A percentile compares a stretch with the other conserved stretches of the same genome.
Evolutionary conservation across 2,797 vertebrate genomes (phyloP).

Genomic region (Catostomus latipinnis): DNA sequence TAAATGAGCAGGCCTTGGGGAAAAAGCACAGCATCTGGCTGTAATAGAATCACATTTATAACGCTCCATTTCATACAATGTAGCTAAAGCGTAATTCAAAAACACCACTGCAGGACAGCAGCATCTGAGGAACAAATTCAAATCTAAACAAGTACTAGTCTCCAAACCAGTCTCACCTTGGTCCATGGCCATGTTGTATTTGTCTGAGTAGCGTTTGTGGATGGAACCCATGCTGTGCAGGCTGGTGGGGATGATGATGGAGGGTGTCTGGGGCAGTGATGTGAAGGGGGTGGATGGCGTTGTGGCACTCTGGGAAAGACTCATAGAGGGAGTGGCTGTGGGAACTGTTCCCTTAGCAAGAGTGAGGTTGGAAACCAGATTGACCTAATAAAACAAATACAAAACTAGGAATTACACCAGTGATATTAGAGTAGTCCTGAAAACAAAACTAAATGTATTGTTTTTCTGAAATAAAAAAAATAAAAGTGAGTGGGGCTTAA

Average conservation of each 20-base stretch:
- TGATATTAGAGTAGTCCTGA: too few species aligned
- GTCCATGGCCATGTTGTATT: slow-evolving; percentile 93
- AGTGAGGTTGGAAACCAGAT: slow-evolving; percentile 89
- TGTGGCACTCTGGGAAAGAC: slow-evolving; percentile 91
- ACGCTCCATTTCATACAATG: too few species aligned
- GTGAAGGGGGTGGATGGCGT: slow-evolving; percentile 93
- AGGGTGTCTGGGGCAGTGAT: slow-evolving; percentile 88
- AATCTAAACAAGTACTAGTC: too few species aligned
- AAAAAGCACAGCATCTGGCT: too few species aligned
- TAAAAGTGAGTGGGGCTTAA: too few species aligned
- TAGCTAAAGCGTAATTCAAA: too few species aligned
- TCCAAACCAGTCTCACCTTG: slow-evolving; percentile 82
- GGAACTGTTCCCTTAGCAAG: slow-evolving; percentile 88
- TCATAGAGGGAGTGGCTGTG: slow-evolving; percentile 89
- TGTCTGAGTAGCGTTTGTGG: slow-evolving; percentile 91
- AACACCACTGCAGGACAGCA: too few species aligned
- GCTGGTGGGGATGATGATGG: slow-evolving; percentile 92
- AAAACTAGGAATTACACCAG: neutral
- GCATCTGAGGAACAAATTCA: too few species aligned
- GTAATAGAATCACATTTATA: too few species aligned
- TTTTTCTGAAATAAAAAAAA: too few species aligned
- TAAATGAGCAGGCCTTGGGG: too few species aligned
- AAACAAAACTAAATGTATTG: too few species aligned
- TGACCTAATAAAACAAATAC: slow-evolving; percentile 76
- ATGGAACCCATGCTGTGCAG: slow-evolving; percentile 91